phyloP scores from a whole-genome alignment of 1,140 invertebrate genomes.

The Potamilus streckersoni region DNA sequence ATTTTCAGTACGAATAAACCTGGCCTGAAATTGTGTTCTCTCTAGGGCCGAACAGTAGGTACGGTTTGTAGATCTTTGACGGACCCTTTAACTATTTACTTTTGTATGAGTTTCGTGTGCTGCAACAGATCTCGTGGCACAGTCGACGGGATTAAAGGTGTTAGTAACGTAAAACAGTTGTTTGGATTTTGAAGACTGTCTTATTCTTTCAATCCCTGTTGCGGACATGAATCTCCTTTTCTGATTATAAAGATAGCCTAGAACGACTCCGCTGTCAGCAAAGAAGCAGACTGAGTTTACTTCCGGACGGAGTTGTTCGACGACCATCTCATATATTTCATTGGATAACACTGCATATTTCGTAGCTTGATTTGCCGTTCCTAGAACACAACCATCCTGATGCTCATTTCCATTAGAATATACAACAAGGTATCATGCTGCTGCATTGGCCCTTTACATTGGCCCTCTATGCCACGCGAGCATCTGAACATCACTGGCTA shows the following conservation, averaged over 20 bases:
- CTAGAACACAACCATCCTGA: slow-evolving; percentile 10
- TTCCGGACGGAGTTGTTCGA: background rate
- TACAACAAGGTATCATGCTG: slow-evolving; percentile 17
- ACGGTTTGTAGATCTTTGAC: background rate
- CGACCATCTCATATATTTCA: slow-evolving; percentile 4
- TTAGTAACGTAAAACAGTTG: slow-evolving; percentile 12
- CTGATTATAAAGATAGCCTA: slow-evolving; percentile 28
- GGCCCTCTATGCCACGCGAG: no score
- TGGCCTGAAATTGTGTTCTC: no score
- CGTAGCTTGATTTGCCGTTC: slow-evolving; percentile 15
- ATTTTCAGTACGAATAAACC: no score
- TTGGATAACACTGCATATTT: slow-evolving; percentile 29
- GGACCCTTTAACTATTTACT: slow-evolving; percentile 10
- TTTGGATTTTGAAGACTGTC: background rate
- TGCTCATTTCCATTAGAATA: background rate
- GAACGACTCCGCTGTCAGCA: slow-evolving; percentile 30
- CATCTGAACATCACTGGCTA: no score
- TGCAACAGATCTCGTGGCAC: slow-evolving; percentile 6
- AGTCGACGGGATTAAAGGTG: slow-evolving; percentile 23
- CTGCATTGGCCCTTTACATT: slow-evolving; percentile 17
- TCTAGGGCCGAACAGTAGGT: background rate
- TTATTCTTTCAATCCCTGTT: slow-evolving; percentile 20
- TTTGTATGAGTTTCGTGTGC: background rate
- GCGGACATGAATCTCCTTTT: slow-evolving; percentile 18
- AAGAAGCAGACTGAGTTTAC: slow-evolving; percentile 1